Conservation (phyloP, 1,140 invertebrate species). For the Maniola jurtina region DNA sequence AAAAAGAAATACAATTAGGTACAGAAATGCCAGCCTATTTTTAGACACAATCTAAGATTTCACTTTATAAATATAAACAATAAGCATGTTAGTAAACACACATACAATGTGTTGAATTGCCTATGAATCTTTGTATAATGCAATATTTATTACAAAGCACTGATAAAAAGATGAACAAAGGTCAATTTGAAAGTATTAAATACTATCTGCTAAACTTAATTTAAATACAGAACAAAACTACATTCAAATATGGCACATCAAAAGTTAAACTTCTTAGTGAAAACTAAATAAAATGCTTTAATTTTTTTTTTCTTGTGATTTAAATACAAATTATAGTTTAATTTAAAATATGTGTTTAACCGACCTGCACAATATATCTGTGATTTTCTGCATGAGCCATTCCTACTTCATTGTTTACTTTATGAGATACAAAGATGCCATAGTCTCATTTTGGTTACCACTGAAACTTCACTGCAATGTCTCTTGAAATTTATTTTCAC, state of each 20-base stretch:
- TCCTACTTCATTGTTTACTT: slow-evolving; percentile 63
- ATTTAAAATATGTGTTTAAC: slow-evolving; percentile 23
- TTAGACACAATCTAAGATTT: too few species aligned
- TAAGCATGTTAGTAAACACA: not conserved
- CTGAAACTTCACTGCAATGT: slow-evolving; percentile 14
- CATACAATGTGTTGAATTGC: not conserved
- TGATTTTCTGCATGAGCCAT: slow-evolving; percentile 79
- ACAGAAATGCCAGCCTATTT: too few species aligned
- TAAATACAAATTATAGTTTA: not conserved
- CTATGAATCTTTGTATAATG: not conserved
- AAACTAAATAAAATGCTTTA: not conserved
- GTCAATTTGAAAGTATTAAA: slow-evolving; percentile 30
- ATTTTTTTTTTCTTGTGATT: too few species aligned
- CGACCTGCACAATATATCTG: slow-evolving; percentile 80
- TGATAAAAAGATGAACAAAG: slow-evolving; percentile 34
- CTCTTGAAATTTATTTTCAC: not conserved
- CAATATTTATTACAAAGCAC: slow-evolving; percentile 18
- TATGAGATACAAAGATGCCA: slow-evolving; percentile 22
- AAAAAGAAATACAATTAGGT: too few species aligned
- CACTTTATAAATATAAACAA: not conserved
- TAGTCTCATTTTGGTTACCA: slow-evolving; percentile 33
- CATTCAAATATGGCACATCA: not conserved
- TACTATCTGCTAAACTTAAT: slow-evolving; percentile 29
- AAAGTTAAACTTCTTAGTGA: not conserved
- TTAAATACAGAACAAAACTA: slow-evolving; percentile 14